Base-by-base conservation (phyloP, 2,797 vertebrate species). In the Dicrostonyx torquatus region DNA sequence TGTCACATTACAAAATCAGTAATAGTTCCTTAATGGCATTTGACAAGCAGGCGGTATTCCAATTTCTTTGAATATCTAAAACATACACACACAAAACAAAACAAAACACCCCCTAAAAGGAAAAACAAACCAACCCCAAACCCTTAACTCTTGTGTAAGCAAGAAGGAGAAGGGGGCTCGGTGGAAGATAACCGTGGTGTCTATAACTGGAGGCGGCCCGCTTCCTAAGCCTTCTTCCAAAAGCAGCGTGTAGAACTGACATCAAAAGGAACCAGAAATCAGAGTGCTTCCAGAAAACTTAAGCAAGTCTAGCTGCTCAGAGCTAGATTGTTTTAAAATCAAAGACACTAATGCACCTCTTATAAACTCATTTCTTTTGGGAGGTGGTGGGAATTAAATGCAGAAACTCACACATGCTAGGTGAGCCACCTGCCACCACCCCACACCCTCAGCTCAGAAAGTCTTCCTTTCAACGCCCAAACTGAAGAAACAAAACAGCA, bases 31-130 rank as follows among this genome's bases (percentile, higher is more conserved):
- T 90, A 60, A 72, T 73, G 55, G 64, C 62, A 43, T 73, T 73
- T 53, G 82, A 87, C 73, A 26, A 68, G 17, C n/a, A 68, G 29
- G 14, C 4, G 11, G 18, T 48, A 50, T 79, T 79, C 24, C 17
- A 55, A 24, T 78, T 86, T 79, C 55, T 93, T 70, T 80, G 29
- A 89, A 43, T 89, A 64, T 77, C 53, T 85, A 87, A 80, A 53
- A 87, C 43, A 73, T 20, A 70, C 20, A 66, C 64, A 15, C 62
- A 66, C 29, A 34, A 29, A 64, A 64, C 29, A 34, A 29, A 64
- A 64, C 29, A 64, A 64, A 62, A 29, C 60, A 29, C 26, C 60
- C 55, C 55, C 55, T 13, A 6, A 48, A 9, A 48, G 45, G 7
- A 55, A 37, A 26, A 40, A 24, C 29, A 14, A 34, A 9, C 17